Percentiles rank a stretch among this genome's conserved stretches.
These are phyloP conservation scores for Ceriagrion tenellum DNA, from an alignment of 2,888 invertebrate genomes.

Conservation along the genomic window DNA sequence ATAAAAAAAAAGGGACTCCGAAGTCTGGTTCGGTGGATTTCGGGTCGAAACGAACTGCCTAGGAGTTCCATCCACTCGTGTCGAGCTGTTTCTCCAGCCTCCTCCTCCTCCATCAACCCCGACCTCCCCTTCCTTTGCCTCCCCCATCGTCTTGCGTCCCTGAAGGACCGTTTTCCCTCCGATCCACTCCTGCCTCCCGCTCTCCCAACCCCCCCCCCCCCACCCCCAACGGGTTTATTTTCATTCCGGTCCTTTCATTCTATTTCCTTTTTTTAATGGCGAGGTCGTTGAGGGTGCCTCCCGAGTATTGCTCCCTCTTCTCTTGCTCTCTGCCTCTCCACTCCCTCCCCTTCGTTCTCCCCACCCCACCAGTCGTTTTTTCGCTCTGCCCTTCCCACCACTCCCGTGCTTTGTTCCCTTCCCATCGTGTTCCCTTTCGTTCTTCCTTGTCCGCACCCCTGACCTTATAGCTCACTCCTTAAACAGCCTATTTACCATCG, in stretches of 20 bases:
- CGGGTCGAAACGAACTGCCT: constrained; percentile 57
- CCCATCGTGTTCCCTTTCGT: not conserved
- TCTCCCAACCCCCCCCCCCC: not conserved
- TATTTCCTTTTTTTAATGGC: constrained; percentile 58
- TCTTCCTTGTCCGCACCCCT: not conserved
- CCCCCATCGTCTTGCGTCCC: not conserved
- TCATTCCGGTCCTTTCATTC: constrained; percentile 56
- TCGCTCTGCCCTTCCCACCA: not conserved
- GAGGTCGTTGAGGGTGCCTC: constrained; percentile 52
- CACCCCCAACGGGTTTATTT: constrained; percentile 37
- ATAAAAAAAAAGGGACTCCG: constrained; percentile 48
- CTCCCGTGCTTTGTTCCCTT: not conserved
- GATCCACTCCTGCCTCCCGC: not conserved
- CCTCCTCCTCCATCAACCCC: not conserved
- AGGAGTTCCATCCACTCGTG: constrained; percentile 62
- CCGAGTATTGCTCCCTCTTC: constrained; percentile 34
- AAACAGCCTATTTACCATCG: constrained; percentile 50
- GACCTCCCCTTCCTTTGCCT: not conserved
- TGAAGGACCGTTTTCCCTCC: not conserved
- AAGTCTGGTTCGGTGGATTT: constrained; percentile 63
- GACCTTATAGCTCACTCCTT: not conserved
- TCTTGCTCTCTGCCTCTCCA: not conserved
- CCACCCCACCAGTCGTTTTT: not conserved
- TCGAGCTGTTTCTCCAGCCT: constrained; percentile 28
- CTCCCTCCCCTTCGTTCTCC: not conserved